Evolutionary conservation across 1,140 invertebrate genomes (phyloP).

Genomic region (Caenorhabditis remanei): DNA sequence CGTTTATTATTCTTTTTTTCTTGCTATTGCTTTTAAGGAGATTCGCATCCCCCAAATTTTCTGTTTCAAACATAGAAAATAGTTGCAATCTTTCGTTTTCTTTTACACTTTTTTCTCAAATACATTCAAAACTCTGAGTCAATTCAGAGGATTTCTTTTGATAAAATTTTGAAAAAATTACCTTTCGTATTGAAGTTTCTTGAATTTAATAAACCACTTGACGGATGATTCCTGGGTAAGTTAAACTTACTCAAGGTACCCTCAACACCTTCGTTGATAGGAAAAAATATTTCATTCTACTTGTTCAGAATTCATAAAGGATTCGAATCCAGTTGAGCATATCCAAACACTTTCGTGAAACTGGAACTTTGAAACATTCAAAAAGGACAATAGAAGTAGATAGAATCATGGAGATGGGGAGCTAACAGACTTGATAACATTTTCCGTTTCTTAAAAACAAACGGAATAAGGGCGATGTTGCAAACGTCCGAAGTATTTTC

Average conservation of each 20-base stretch:
- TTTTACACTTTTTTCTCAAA: not conserved
- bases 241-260: no score
- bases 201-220: constrained; percentile 6
- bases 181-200: not conserved
- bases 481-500: no score
- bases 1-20: not conserved
- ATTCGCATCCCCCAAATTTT: constrained; percentile 22
- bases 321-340: no score
- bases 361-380: not conserved
- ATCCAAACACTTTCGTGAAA: no score
- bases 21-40: not conserved
- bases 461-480: no score
- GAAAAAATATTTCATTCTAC: no score
- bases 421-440: not conserved
- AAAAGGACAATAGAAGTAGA: not conserved
- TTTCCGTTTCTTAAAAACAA: not conserved
- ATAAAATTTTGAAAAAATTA: not conserved
- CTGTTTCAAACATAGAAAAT: not conserved
- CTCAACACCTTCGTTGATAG: no score
- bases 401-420: not conserved
- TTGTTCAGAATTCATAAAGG: no score
- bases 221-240: no score
- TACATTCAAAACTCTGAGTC: constrained; percentile 19
- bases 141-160: not conserved
- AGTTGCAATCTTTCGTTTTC: not conserved